These are phyloP conservation scores for Cyclophora albipunctata DNA, from an alignment of 2,888 invertebrate species.

Conservation along the genomic window DNA sequence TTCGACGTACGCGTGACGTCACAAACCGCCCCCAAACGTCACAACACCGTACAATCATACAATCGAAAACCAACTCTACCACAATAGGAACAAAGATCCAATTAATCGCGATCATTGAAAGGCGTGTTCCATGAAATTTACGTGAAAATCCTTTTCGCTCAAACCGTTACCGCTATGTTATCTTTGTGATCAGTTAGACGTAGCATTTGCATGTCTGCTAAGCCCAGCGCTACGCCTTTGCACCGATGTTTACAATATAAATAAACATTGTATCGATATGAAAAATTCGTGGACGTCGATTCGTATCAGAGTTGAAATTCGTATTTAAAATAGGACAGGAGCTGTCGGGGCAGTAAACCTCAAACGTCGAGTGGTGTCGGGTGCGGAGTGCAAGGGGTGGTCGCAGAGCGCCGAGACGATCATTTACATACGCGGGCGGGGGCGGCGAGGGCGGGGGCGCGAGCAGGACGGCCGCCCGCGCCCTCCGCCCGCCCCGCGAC, in stretches of 20 bases:
- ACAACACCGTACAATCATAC: slow-evolving; percentile 20
- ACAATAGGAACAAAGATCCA: slow-evolving; percentile 17
- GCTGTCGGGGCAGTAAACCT: slow-evolving; percentile 72
- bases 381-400: slow-evolving; percentile 39
- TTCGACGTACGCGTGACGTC: slow-evolving; percentile 71
- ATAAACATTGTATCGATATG: slow-evolving; percentile 19
- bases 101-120: not conserved
- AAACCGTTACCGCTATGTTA: slow-evolving; percentile 56
- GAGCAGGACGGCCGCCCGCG: slow-evolving; percentile 42
- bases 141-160: slow-evolving; percentile 48
- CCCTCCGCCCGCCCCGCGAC: slow-evolving; percentile 39
- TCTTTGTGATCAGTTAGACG: slow-evolving; percentile 56
- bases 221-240: slow-evolving; percentile 24
- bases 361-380: slow-evolving; percentile 45
- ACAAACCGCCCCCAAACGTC: slow-evolving; percentile 32
- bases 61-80: slow-evolving; percentile 33
- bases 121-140: slow-evolving; percentile 31
- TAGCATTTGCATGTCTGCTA: slow-evolving; percentile 48
- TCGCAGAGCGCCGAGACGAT: slow-evolving; percentile 62
- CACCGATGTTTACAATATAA: slow-evolving; percentile 28
- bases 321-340: slow-evolving; percentile 70
- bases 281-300: slow-evolving; percentile 37
- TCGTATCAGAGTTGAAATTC: slow-evolving; percentile 52
- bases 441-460: slow-evolving; percentile 33
- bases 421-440: slow-evolving; percentile 73